Conservation (phyloP, 2,113 vertebrate species). For the Typhlomys cinereus region DNA sequence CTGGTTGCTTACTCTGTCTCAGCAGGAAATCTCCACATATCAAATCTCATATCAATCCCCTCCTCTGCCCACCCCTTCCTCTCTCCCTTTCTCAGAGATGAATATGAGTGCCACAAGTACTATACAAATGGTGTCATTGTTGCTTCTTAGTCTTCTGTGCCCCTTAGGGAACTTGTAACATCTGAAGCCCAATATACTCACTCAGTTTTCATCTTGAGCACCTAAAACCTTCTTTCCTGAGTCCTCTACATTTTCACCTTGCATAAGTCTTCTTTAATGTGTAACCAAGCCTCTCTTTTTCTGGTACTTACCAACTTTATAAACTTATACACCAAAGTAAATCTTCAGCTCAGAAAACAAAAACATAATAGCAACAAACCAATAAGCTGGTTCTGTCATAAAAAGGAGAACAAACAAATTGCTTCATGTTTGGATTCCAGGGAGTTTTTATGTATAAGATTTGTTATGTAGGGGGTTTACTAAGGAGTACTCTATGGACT, state of each 20-base stretch:
- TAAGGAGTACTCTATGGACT: background rate
- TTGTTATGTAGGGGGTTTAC: background rate
- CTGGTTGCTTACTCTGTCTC: background rate
- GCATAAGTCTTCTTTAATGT: background rate
- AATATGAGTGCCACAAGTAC: background rate
- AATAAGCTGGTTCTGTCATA: background rate
- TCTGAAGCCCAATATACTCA: background rate
- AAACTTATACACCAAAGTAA: background rate
- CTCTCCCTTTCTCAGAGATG: background rate
- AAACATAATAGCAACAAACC: no score
- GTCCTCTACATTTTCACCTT: background rate
- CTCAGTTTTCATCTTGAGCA: background rate
- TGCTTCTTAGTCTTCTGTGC: background rate
- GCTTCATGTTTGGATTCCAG: background rate
- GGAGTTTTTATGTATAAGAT: background rate
- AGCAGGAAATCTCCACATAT: no score
- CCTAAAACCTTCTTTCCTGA: background rate
- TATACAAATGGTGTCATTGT: background rate
- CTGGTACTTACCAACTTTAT: background rate
- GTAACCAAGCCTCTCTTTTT: background rate
- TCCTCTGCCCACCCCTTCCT: background rate
- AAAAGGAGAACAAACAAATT: background rate
- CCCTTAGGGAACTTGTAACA: background rate
- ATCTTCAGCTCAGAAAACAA: background rate
- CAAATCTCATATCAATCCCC: background rate